phyloP scores from a whole-genome alignment of 2,113 vertebrate genomes.

The Ammospiza caudacuta region DNA sequence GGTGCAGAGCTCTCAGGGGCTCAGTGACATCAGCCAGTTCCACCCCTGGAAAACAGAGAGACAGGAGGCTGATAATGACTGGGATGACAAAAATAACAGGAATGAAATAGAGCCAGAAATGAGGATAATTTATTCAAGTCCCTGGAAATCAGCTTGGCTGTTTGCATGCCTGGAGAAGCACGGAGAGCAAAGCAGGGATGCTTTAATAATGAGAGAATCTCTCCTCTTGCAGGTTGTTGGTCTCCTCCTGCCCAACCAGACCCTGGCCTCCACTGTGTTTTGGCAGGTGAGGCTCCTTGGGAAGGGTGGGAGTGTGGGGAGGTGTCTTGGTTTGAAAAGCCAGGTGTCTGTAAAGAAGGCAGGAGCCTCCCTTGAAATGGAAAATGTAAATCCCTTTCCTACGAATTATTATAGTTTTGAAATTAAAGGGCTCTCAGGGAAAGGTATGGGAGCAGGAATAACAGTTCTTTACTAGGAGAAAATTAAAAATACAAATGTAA shows the following conservation, averaged over 20 bases:
- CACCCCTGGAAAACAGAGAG: background rate
- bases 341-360: background rate
- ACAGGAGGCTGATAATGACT: background rate
- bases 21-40: background rate
- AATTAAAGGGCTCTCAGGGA: background rate
- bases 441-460: background rate
- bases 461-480: background rate
- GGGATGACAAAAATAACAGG: background rate
- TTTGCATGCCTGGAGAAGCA: background rate
- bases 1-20: background rate
- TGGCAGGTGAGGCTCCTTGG: constrained; percentile 83
- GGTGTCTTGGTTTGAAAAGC: background rate
- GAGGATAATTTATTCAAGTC: background rate
- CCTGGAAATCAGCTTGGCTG: constrained; percentile 10
- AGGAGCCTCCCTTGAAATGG: background rate
- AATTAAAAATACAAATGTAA: background rate
- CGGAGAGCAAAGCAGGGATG: background rate
- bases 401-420: background rate
- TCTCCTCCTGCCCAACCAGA: constrained; percentile 94
- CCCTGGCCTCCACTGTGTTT: constrained; percentile 87
- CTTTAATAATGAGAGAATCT: background rate
- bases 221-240: constrained; percentile 86
- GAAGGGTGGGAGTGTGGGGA: background rate
- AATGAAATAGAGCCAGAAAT: background rate
- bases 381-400: background rate